phyloP scores from a whole-genome alignment of 1,140 invertebrate species.

The Diplogasteroides magnus region DNA sequence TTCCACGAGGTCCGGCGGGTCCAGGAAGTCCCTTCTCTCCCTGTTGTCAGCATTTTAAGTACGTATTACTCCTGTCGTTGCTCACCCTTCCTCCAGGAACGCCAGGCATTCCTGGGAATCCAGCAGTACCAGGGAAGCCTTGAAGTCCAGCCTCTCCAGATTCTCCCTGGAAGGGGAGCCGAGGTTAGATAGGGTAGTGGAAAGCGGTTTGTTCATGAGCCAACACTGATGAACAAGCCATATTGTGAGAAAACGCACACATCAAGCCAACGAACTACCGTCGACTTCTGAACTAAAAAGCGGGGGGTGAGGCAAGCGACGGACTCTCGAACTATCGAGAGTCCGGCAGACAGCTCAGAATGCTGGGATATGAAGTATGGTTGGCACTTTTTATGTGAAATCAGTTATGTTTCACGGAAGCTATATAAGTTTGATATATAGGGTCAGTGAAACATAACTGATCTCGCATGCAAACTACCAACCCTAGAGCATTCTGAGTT shows the following conservation, averaged over 20 bases:
- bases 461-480: no score
- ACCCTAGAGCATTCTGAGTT: no score
- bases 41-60: not conserved
- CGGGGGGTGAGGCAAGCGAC: no score
- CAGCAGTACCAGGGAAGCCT: constrained; percentile 50
- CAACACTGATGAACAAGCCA: not conserved
- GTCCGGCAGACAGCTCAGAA: no score
- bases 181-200: constrained; percentile 2
- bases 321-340: no score
- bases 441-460: no score
- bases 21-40: constrained; percentile 54
- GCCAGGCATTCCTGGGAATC: constrained; percentile 50
- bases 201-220: not conserved
- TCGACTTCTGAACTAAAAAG: no score
- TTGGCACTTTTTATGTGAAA: no score
- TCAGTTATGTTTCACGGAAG: not conserved
- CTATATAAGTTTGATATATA: no score
- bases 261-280: not conserved
- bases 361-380: no score
- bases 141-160: constrained; percentile 48
- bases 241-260: not conserved
- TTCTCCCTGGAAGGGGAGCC: constrained; percentile 45
- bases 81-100: constrained; percentile 46
- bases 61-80: not conserved
- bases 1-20: constrained; percentile 54